Conservation (phyloP, 2,113 vertebrate genomes). For the Perognathus longimembris region DNA sequence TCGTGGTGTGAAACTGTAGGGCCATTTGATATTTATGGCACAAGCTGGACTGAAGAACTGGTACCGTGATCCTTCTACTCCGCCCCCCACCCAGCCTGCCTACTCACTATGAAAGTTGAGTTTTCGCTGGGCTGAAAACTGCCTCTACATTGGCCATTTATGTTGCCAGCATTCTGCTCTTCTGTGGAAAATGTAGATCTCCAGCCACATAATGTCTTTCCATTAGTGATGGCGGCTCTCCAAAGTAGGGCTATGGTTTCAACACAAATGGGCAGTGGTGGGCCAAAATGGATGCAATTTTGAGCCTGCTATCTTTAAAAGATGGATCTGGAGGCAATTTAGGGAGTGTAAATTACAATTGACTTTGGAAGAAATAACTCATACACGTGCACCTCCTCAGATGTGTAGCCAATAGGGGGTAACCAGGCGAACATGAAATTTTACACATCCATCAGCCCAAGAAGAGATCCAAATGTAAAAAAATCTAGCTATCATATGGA, state of each 20-base stretch:
- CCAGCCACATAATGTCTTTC: constrained; percentile 80
- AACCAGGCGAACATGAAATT: constrained; percentile 82
- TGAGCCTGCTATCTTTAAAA: constrained; percentile 83
- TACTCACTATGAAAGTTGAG: constrained; percentile 50
- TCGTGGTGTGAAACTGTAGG: constrained; percentile 15
- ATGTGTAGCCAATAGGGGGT: constrained; percentile 83
- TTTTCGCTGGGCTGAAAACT: constrained; percentile 70
- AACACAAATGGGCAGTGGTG: constrained; percentile 78
- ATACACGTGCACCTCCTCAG: constrained; percentile 82
- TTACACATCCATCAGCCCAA: constrained; percentile 84
- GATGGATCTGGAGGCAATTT: constrained; percentile 85
- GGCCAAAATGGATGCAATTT: constrained; percentile 82
- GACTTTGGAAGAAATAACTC: constrained; percentile 85
- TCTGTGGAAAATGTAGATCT: constrained; percentile 78
- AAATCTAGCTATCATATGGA: constrained; percentile 82
- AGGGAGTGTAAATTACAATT: constrained; percentile 84
- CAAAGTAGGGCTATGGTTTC: constrained; percentile 78
- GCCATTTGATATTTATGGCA: constrained; percentile 65
- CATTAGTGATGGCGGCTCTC: constrained; percentile 81
- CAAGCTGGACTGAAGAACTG: constrained; percentile 29
- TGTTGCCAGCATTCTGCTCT: constrained; percentile 77
- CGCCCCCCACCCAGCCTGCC: neutral
- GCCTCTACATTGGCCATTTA: constrained; percentile 74
- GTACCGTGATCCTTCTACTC: neutral
- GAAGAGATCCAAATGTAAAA: constrained; percentile 83